Evolutionary conservation across 1,140 invertebrate species (phyloP).

Genomic region (Holotrichia oblita): DNA sequence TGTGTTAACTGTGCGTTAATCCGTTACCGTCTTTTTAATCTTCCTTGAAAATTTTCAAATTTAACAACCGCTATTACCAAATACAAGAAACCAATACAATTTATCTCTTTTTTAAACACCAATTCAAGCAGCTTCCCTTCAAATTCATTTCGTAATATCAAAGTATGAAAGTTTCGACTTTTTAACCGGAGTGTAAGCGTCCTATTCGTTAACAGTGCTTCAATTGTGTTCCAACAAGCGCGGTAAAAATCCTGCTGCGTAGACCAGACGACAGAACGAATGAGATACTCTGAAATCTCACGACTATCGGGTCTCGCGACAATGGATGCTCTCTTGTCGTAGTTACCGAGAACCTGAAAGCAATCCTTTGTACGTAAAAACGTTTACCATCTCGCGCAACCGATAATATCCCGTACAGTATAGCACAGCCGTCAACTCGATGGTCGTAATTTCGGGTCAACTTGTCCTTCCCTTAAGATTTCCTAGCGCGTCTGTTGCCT

Average conservation of each 20-base stretch:
- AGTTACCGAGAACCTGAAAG: not conserved
- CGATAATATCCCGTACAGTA: slow-evolving; percentile 1
- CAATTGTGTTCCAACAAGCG: not conserved
- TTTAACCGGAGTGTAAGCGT: not conserved
- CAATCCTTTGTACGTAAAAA: slow-evolving; percentile 17
- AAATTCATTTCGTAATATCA: not conserved
- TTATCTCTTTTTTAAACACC: no score
- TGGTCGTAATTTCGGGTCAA: slow-evolving; percentile 5
- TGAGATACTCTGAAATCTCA: not conserved
- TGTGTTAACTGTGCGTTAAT: no score
- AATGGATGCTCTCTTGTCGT: slow-evolving; percentile 15
- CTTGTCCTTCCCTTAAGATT: slow-evolving; percentile 16
- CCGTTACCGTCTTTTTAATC: no score
- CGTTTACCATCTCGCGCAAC: not conserved
- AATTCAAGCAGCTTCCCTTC: not conserved
- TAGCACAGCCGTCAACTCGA: not conserved
- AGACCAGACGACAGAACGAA: not conserved
- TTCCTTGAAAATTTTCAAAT: no score
- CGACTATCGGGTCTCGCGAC: slow-evolving; percentile 26
- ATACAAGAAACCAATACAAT: no score
- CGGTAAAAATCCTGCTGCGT: not conserved
- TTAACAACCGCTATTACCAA: not conserved
- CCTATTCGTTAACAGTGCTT: not conserved
- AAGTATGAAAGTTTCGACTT: not conserved
- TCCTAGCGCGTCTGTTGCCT: not conserved